Evolutionary conservation across 2,797 vertebrate species (phyloP).

Genomic region (Hippopotamyrus pictus): DNA sequence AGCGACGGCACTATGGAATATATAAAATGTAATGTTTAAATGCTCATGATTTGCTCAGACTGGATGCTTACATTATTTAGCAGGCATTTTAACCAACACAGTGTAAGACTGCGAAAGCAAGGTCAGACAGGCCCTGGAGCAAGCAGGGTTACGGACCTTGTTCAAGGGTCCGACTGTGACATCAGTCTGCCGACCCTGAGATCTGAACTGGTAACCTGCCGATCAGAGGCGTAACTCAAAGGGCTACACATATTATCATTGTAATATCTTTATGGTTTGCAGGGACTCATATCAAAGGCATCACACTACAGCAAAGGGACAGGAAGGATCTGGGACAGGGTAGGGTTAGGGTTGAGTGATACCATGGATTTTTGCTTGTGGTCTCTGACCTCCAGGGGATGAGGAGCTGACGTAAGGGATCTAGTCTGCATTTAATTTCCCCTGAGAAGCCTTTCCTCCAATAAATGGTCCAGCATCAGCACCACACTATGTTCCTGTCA

Average conservation of each 20-base stretch:
- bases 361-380: neutral
- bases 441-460: slow-evolving; percentile 65
- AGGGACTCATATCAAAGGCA: neutral
- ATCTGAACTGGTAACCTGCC: neutral
- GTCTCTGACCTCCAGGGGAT: slow-evolving; percentile 17
- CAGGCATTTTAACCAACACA: neutral
- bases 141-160: neutral
- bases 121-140: neutral
- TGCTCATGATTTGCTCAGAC: neutral
- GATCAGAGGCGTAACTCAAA: neutral
- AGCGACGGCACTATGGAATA: neutral
- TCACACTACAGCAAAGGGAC: neutral
- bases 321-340: neutral
- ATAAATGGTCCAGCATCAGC: slow-evolving; percentile 64
- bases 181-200: neutral
- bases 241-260: neutral
- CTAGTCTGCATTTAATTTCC: slow-evolving; percentile 64
- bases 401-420: slow-evolving; percentile 49
- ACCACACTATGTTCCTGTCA: slow-evolving; percentile 58
- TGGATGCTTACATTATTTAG: neutral
- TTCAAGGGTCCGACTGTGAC: neutral
- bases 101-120: neutral
- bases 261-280: neutral
- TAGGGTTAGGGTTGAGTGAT: neutral
- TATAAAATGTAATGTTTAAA: neutral